phyloP scores from a whole-genome alignment of 2,888 invertebrate species.

The Pseudoips prasinana region DNA sequence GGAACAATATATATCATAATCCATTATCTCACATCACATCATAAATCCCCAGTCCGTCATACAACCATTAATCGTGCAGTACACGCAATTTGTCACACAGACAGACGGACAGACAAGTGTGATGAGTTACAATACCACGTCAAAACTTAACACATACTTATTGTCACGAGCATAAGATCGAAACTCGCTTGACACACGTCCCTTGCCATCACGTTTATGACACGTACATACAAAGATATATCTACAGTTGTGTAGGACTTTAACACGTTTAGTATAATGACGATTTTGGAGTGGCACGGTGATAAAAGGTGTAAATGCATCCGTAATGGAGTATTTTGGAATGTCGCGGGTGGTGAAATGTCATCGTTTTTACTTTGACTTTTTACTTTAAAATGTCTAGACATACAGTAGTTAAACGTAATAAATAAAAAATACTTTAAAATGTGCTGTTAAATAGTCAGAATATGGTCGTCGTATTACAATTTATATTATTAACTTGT shows the following conservation, averaged over 20 bases:
- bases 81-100: constrained; percentile 65
- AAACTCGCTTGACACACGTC: too few relatives aligned
- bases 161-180: too few relatives aligned
- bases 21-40: constrained; percentile 49
- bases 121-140: constrained; percentile 11
- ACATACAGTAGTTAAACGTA: too few relatives aligned
- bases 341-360: constrained; percentile 15
- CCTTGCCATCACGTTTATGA: too few relatives aligned
- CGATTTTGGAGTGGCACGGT: constrained; percentile 9
- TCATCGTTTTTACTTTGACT: constrained; percentile 10
- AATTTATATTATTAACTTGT: too few relatives aligned
- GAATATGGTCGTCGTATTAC: too few relatives aligned
- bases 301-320: constrained; percentile 27
- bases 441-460: too few relatives aligned
- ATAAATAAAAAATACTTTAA: too few relatives aligned
- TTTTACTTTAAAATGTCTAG: constrained; percentile 1
- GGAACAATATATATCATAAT: constrained; percentile 40
- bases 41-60: constrained; percentile 57
- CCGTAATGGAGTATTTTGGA: constrained; percentile 27
- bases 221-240: too few relatives aligned
- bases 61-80: constrained; percentile 61
- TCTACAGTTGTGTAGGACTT: constrained; percentile 10
- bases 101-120: constrained; percentile 55
- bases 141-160: too few relatives aligned
- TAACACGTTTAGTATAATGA: not conserved